Conservation (phyloP, 53 echinoderm and acorn worm genomes). For the Mesocentrotus franciscanus region DNA sequence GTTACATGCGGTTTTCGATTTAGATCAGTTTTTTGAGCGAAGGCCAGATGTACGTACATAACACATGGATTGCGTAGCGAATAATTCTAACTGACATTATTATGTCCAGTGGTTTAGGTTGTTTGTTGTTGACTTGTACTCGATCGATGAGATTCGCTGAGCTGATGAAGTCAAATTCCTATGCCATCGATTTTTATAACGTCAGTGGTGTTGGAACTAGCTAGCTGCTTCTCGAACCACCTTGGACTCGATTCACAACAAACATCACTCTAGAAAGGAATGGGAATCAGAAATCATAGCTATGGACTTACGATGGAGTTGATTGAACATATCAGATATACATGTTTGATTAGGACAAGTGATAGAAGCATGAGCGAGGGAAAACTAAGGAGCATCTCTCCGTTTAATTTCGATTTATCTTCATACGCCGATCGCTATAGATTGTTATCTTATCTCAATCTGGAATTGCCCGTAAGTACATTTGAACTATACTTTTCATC, state of each 20-base stretch:
- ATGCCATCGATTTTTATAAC: constrained; percentile 6
- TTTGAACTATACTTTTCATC: neutral
- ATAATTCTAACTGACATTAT: neutral
- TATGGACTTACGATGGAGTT: neutral
- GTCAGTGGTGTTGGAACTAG: neutral
- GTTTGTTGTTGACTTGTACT: neutral
- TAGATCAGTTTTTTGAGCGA: neutral
- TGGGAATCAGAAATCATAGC: neutral
- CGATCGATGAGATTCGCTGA: neutral
- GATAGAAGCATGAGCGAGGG: neutral
- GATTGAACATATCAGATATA: neutral
- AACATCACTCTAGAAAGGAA: neutral
- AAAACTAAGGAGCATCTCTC: neutral
- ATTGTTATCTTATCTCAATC: constrained; percentile 3
- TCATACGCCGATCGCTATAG: neutral
- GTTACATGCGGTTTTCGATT: constrained; percentile 5
- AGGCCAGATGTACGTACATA: neutral
- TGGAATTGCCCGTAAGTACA: constrained; percentile 27
- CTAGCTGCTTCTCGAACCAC: neutral
- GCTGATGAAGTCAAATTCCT: neutral
- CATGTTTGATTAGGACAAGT: neutral
- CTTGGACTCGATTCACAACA: neutral
- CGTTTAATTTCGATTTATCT: neutral
- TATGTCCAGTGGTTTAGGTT: constrained; percentile 1
- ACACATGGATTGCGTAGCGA: no score